These are phyloP conservation scores for Neomonachus schauinslandi DNA, from an alignment of 2,113 vertebrate species.

Conservation along the genomic window DNA sequence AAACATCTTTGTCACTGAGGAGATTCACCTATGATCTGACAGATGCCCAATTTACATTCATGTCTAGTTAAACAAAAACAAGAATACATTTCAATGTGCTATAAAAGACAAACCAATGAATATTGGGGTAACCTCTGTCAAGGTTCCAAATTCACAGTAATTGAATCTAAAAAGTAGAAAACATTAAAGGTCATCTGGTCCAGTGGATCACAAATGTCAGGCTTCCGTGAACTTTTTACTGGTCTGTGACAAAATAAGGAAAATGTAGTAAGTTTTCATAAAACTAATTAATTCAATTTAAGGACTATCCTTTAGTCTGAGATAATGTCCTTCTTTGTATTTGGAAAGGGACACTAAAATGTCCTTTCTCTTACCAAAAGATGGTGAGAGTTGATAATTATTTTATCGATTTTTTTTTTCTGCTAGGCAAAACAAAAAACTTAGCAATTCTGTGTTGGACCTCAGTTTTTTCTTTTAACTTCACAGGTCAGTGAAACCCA, in stretches of 20 bases:
- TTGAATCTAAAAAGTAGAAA: neutral
- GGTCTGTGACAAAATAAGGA: slow-evolving; percentile 41
- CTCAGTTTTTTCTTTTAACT: neutral
- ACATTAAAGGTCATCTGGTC: neutral
- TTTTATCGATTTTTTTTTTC: slow-evolving; percentile 8
- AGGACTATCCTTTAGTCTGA: neutral
- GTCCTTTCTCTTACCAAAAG: slow-evolving; percentile 1
- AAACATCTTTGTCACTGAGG: neutral
- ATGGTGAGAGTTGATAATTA: neutral
- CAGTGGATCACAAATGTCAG: neutral
- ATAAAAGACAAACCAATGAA: neutral
- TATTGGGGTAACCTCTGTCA: neutral
- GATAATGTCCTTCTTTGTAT: neutral
- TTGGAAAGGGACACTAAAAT: neutral
- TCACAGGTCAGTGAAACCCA: slow-evolving; percentile 16
- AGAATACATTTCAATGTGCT: neutral
- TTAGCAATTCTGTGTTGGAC: neutral
- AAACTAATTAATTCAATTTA: slow-evolving; percentile 13
- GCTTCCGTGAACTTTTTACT: neutral
- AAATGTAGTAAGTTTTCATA: neutral
- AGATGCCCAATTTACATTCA: neutral
- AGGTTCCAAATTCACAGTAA: neutral
- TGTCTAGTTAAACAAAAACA: slow-evolving; percentile 27
- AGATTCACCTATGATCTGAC: neutral
- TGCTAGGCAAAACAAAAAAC: slow-evolving; percentile 24